These are phyloP conservation scores for Centropus unirufus DNA, from an alignment of 2,113 vertebrate species.

Conservation along the genomic window DNA sequence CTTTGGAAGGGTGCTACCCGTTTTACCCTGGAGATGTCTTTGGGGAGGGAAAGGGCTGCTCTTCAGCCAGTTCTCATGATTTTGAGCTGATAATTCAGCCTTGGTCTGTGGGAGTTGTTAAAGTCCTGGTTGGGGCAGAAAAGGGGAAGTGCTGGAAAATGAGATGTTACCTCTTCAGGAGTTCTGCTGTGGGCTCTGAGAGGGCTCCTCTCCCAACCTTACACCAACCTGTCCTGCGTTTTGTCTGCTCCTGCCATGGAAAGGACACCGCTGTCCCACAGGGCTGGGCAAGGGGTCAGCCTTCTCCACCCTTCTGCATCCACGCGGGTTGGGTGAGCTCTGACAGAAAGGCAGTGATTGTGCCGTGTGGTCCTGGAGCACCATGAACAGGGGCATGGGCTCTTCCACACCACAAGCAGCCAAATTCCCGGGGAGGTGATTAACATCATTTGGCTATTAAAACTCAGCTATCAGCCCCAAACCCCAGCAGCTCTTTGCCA, in stretches of 20 bases:
- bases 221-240: not conserved
- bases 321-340: accelerated
- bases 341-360: accelerated
- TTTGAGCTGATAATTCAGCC: not conserved
- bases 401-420: not conserved
- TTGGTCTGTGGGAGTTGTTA: accelerated
- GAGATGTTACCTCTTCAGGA: not conserved
- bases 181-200: not conserved
- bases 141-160: not conserved
- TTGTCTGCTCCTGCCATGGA: accelerated
- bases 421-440: not conserved
- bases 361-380: accelerated
- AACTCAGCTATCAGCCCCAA: not conserved
- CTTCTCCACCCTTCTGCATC: not conserved
- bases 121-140: not conserved
- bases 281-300: not conserved
- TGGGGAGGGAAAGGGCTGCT: not conserved
- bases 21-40: not conserved
- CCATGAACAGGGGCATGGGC: accelerated
- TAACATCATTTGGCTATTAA: not conserved
- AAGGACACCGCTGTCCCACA: not conserved
- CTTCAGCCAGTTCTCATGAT: not conserved
- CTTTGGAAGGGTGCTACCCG: not conserved
- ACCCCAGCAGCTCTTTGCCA: not conserved
- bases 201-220: not conserved